These are phyloP conservation scores for Hiodon alosoides DNA, from an alignment of 2,113 vertebrate species.

Conservation along the genomic window DNA sequence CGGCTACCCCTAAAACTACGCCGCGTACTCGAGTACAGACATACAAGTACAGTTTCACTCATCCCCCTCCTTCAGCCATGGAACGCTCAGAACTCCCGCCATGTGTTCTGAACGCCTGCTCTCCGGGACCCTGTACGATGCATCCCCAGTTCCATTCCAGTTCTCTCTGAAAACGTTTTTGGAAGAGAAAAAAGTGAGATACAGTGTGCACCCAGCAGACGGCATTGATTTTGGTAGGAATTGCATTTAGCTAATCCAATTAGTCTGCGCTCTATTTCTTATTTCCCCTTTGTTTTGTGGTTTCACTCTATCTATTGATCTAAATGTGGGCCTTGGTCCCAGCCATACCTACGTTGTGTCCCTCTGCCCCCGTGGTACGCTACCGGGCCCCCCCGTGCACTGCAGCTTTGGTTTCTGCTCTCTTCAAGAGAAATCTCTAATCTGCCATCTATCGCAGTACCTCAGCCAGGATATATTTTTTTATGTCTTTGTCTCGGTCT, in stretches of 20 bases:
- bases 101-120: not conserved
- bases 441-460: not conserved
- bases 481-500: too few species aligned
- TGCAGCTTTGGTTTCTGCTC: constrained; percentile 6
- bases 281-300: constrained; percentile 60
- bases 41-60: not conserved
- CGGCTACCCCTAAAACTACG: too few species aligned
- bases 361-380: constrained; percentile 15
- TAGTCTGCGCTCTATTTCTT: constrained; percentile 47
- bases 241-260: constrained; percentile 66
- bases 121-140: not conserved
- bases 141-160: not conserved
- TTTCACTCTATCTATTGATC: constrained; percentile 58
- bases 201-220: constrained; percentile 41
- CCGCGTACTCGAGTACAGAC: not conserved
- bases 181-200: constrained; percentile 25
- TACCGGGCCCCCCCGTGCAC: not conserved
- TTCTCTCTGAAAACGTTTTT: not conserved
- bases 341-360: not conserved
- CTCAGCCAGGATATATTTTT: not conserved
- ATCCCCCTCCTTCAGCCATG: not conserved
- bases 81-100: not conserved
- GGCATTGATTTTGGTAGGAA: constrained; percentile 61
- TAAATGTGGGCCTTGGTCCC: constrained; percentile 36
- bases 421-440: constrained; percentile 1